Base-by-base conservation (phyloP, 2,113 vertebrate species). In the Clarias magur region DNA sequence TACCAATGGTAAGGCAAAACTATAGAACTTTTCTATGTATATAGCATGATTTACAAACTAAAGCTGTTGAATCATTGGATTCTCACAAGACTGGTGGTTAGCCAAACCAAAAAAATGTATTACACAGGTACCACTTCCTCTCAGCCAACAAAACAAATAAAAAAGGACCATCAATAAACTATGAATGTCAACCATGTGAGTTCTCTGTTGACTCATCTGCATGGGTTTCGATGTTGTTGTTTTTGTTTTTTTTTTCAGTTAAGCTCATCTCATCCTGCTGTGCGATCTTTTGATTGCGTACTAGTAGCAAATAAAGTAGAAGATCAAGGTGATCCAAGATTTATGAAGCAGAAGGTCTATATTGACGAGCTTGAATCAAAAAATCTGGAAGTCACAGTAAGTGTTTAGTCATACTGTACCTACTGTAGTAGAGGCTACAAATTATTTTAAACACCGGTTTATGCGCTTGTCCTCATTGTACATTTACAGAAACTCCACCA, bases 321-420 rank as follows among this genome's bases (percentile, higher is more conserved):
- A 0, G 75, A 87, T 48, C 85, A 86, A 0, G 4, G 53, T 9
- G 91, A 93, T 25, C 88, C 86, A 42, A 91, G 23, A 78, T 88
- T 84, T 56, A 25, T 23, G 34, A 96, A 91, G 91, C 96, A 94
- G 87, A 83, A n/a, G n/a, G 93, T 86, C n/a, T 99, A 96, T 81
- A 92, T 97, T 60, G 54, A 91, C 0, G 87, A 94, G 81, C 93
- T 99, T 4, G 7, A 89, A 79, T 89, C 73, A 38, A 97, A 96
- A 76, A 95, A 96, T 0, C 95, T 98, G 62, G 67, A 2, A 0
- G 90, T 95, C 85, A 94, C 94, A 80, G 98, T 99, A 90, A 95
- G 95, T 91, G 54, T 30, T 80, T 12, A 2, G 3, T 80, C 63
- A 21, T n/a, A 57, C 48, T 48, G 48, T 48, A 16, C 53, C 25